Evolutionary conservation across 2,888 invertebrate genomes (phyloP), one percentile per base, ranked within the genome.

Genomic region (Hydrotaea cyrtoneurina): DNA sequence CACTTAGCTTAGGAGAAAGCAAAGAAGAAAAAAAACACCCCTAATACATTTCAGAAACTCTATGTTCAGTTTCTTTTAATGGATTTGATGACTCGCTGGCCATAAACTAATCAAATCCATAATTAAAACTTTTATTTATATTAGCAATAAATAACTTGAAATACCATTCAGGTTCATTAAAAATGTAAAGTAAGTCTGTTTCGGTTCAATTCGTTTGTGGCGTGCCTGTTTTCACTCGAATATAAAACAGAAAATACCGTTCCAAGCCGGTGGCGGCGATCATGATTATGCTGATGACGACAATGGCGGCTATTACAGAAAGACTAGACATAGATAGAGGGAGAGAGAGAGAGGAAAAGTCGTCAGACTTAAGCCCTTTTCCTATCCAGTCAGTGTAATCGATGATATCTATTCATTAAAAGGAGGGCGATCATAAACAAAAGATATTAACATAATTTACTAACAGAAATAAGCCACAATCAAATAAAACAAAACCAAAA

Each of bases 81-180:
- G 13, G 59, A 26, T 59, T 59, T 62, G 62, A 13, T 19, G 36
- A 5, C 10, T 43, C 21, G 10, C 21, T 2, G 66, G 39, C 15
- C 17, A 66, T 66, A 19, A 66, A 43, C 66, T 19, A 66, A 39
- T 66, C 43, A 36, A 66, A 66, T 66, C 39, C 5, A 66, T 19
- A 66, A 39, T 17, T 10, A 66, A 66, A 43, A 19, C 39, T 66
- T 39, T 59, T 59, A 59, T 59, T 66, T 66, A 66, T 66, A 31
- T 62, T 36, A 15, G 23, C 31, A 57, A 57, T 57, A 62, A 62
- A 62, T 62, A 62, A 62, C 62, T 62, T 23, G 36, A 62, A 31
- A 62, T n/a, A 26, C 7, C 62, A 62, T 31, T 31, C 62, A 62
- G 62, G 31, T 62, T 62, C 62, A 62, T 62, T 62, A 62, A 62